Evolutionary conservation across 2,888 invertebrate genomes (phyloP).

Genomic region (Bugula neritina): DNA sequence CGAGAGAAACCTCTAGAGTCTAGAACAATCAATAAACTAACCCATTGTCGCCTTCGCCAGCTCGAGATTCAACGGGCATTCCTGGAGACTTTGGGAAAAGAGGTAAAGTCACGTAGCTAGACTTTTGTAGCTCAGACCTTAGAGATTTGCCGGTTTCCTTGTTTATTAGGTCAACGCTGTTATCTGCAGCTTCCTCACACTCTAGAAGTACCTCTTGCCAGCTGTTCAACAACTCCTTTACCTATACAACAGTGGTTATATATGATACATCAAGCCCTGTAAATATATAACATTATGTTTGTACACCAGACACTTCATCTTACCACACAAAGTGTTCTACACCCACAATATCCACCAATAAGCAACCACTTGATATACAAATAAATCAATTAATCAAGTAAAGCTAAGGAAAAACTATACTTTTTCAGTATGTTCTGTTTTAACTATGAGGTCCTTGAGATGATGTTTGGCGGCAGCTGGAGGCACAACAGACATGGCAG

Average conservation of each 20-base stretch:
- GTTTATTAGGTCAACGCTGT: not conserved
- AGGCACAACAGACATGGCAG: not conserved
- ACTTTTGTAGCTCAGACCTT: not conserved
- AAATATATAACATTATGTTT: no score
- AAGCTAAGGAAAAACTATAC: not conserved
- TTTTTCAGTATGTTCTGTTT: not conserved
- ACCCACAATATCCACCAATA: not conserved
- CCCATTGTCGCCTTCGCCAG: no score
- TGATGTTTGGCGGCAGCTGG: not conserved
- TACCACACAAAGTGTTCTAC: no score
- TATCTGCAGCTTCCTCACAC: not conserved
- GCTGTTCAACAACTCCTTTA: not conserved
- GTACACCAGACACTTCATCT: no score
- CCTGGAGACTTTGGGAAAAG: no score
- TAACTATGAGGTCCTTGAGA: not conserved
- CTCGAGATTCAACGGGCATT: no score
- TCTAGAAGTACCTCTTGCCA: slow-evolving; percentile 11
- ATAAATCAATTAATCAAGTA: no score
- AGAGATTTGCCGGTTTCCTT: not conserved
- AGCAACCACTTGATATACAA: not conserved
- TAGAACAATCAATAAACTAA: no score
- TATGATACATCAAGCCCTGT: no score
- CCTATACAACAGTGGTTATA: no score
- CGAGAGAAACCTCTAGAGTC: no score
- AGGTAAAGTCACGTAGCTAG: not conserved